Conservation (phyloP, 2,113 vertebrate species). For the Sinocyclocheilus anophthalmus region DNA sequence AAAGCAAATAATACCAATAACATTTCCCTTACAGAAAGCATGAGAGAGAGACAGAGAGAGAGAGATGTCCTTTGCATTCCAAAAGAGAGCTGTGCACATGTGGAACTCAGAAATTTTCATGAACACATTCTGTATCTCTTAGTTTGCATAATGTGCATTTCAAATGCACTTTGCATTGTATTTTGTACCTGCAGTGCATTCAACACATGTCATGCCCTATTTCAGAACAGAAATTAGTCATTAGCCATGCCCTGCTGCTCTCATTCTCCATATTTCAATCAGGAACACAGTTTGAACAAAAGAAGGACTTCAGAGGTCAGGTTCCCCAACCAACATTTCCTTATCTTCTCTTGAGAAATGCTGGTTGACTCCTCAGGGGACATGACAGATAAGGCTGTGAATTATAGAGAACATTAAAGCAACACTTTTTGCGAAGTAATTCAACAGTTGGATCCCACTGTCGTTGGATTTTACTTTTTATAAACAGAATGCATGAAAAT, state of each 20-base stretch:
- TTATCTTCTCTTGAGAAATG: conserved; percentile 36
- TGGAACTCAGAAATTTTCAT: background rate
- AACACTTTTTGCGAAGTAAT: conserved; percentile 18
- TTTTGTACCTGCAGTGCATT: conserved; percentile 29
- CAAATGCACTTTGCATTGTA: background rate
- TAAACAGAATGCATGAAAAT: background rate
- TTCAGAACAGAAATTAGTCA: conserved; percentile 45
- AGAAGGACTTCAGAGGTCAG: conserved; percentile 30
- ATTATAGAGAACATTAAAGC: conserved; percentile 40
- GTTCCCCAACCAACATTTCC: conserved; percentile 33
- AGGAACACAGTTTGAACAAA: conserved; percentile 49
- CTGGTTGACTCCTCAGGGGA: conserved; percentile 30
- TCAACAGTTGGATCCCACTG: conserved; percentile 5
- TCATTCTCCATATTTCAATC: conserved; percentile 43
- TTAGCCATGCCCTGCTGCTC: conserved; percentile 45
- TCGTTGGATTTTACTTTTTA: conserved; percentile 16
- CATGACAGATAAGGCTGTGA: conserved; percentile 42
- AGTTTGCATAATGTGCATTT: conserved; percentile 10
- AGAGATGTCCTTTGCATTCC: conserved; percentile 16
- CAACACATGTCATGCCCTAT: conserved; percentile 27
- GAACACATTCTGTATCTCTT: background rate
- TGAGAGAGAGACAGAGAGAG: background rate
- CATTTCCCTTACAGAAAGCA: background rate
- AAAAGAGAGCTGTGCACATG: background rate
- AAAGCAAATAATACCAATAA: no score